Conservation (phyloP, 2,797 vertebrate genomes). For the Lycodopsis pacificus region DNA sequence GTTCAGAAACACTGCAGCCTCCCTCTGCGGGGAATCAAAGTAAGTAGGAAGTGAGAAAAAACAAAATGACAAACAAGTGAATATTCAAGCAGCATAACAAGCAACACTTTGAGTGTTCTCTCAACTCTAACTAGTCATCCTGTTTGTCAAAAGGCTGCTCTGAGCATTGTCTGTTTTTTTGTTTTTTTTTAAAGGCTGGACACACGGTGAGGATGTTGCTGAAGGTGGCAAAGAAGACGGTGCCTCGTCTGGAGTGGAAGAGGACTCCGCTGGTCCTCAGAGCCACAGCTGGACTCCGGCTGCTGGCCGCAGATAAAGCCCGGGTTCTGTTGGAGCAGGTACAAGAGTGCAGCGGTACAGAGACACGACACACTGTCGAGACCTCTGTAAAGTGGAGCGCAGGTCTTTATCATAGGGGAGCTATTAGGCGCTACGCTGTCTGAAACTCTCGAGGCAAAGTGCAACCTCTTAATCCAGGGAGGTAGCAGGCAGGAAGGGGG, state of each 20-base stretch:
- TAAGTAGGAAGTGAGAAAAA: conserved; percentile 37
- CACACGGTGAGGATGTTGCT: conserved; percentile 87
- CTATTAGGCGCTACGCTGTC: conserved; percentile 32
- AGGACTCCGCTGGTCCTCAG: conserved; percentile 92
- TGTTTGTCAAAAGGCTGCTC: conserved; percentile 4
- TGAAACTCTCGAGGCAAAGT: conserved; percentile 25
- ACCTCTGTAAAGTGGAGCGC: not conserved
- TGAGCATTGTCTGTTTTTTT: not conserved
- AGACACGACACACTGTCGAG: not conserved
- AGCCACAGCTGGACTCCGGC: conserved; percentile 94
- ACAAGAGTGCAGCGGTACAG: not conserved
- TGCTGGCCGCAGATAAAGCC: conserved; percentile 90
- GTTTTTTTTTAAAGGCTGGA: conserved; percentile 82
- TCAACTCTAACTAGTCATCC: conserved; percentile 18
- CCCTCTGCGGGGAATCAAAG: conserved; percentile 31
- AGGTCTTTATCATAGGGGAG: conserved; percentile 15
- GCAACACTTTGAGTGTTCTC: conserved; percentile 15
- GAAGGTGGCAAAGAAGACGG: conserved; percentile 88
- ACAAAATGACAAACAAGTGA: conserved; percentile 31
- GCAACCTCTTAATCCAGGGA: conserved; percentile 39
- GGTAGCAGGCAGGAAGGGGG: conserved; percentile 25
- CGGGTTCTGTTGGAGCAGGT: conserved; percentile 91
- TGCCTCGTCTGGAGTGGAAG: conserved; percentile 92
- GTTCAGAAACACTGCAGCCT: conserved; percentile 24
- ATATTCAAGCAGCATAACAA: conserved; percentile 4